A percentile compares a stretch with the other conserved stretches of the same genome.
These are phyloP conservation scores for Eretmodus cyanostictus DNA, from an alignment of 2,113 vertebrate species.

Conservation along the genomic window DNA sequence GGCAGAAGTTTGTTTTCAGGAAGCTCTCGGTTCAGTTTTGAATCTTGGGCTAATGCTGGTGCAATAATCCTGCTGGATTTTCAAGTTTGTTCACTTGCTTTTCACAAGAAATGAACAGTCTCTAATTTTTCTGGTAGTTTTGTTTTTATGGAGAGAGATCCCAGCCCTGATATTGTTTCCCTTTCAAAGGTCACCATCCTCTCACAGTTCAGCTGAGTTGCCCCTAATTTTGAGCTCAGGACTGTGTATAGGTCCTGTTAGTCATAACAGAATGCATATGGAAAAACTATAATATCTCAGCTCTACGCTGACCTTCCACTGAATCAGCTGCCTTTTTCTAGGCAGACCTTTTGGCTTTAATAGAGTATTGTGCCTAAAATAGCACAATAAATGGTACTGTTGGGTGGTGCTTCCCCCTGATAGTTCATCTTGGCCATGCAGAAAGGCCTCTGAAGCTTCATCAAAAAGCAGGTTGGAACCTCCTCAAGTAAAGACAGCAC, in stretches of 20 bases:
- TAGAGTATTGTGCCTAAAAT: constrained; percentile 41
- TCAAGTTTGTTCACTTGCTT: background rate
- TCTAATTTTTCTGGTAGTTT: background rate
- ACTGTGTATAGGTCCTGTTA: background rate
- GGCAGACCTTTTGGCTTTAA: constrained; percentile 37
- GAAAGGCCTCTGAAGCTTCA: background rate
- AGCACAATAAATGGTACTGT: constrained; percentile 1
- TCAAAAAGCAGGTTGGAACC: background rate
- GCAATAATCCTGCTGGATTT: background rate
- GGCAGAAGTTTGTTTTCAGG: background rate
- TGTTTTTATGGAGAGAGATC: background rate
- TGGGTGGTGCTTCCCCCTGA: constrained; percentile 10
- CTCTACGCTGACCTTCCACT: constrained; percentile 38
- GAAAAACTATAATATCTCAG: background rate
- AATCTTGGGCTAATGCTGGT: background rate
- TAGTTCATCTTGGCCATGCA: constrained; percentile 6
- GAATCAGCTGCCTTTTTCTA: constrained; percentile 4
- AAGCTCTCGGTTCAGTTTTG: background rate
- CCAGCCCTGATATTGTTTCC: background rate
- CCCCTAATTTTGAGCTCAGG: background rate
- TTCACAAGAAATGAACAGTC: background rate
- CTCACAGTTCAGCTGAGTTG: background rate
- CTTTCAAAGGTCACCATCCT: constrained; percentile 27
- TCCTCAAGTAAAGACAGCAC: background rate
- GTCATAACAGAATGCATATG: background rate